phyloP scores from a whole-genome alignment of 2,888 invertebrate species.

The Dasysyrphus albostriatus region DNA sequence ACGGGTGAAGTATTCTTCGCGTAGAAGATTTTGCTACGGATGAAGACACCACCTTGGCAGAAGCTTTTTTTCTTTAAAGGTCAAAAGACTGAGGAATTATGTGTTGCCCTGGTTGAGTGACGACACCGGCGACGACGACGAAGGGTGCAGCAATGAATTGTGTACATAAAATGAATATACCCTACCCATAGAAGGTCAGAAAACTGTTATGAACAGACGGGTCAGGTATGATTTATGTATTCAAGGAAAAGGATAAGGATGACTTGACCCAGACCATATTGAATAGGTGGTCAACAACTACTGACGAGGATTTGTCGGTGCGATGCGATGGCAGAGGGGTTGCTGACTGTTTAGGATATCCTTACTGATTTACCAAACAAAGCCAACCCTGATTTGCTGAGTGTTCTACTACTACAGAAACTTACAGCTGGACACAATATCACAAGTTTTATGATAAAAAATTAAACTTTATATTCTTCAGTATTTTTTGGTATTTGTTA shows the following conservation, averaged over 20 bases:
- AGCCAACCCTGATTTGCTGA: too few species aligned
- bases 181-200: constrained; percentile 66
- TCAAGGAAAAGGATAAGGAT: constrained; percentile 70
- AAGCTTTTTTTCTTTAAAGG: constrained; percentile 52
- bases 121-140: constrained; percentile 17
- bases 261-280: constrained; percentile 59
- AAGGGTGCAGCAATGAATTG: constrained; percentile 72
- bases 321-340: too few species aligned
- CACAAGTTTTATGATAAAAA: too few species aligned
- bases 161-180: constrained; percentile 70
- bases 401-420: too few species aligned
- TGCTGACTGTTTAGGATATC: too few species aligned
- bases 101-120: constrained; percentile 55
- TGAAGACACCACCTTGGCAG: constrained; percentile 67
- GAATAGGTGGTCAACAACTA: too few species aligned
- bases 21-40: constrained; percentile 66
- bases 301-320: too few species aligned
- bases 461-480: too few species aligned
- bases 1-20: constrained; percentile 57
- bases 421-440: too few species aligned
- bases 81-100: constrained; percentile 66
- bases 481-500: too few species aligned
- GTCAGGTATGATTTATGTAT: constrained; percentile 75
- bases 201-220: constrained; percentile 73
- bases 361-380: too few species aligned